Evolutionary conservation across 2,113 vertebrate genomes (phyloP).

Genomic region (Myanophis thanlyinensis): DNA sequence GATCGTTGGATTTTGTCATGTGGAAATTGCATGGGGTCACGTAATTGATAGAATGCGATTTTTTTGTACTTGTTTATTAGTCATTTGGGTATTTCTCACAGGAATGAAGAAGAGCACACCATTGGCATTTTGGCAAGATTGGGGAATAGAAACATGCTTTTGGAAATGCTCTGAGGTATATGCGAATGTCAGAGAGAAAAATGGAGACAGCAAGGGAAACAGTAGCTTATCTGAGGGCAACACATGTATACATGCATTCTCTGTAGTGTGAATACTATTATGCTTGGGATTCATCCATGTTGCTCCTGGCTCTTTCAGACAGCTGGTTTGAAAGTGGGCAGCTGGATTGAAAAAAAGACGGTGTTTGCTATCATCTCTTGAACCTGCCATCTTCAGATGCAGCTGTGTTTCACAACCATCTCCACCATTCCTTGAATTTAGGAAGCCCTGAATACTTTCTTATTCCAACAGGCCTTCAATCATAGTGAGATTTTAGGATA

Average conservation of each 20-base stretch:
- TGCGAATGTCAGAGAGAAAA: background rate
- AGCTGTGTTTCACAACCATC: background rate
- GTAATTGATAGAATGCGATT: background rate
- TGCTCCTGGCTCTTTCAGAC: background rate
- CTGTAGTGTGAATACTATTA: background rate
- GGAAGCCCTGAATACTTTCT: background rate
- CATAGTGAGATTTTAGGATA: background rate
- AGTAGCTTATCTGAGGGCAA: background rate
- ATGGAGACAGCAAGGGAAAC: background rate
- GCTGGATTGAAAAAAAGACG: background rate
- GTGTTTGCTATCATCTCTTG: background rate
- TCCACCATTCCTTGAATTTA: background rate
- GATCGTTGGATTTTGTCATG: background rate
- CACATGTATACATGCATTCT: background rate
- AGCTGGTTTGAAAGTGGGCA: background rate
- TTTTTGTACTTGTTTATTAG: background rate
- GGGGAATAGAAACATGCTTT: background rate
- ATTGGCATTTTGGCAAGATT: background rate
- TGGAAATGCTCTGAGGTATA: background rate
- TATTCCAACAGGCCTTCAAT: background rate
- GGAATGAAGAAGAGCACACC: background rate
- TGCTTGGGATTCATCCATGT: background rate
- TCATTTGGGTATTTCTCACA: background rate
- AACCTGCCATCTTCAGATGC: background rate
- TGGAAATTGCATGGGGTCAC: background rate